Conservation (phyloP, 2,113 vertebrate genomes). For the Oncorhynchus mykiss region DNA sequence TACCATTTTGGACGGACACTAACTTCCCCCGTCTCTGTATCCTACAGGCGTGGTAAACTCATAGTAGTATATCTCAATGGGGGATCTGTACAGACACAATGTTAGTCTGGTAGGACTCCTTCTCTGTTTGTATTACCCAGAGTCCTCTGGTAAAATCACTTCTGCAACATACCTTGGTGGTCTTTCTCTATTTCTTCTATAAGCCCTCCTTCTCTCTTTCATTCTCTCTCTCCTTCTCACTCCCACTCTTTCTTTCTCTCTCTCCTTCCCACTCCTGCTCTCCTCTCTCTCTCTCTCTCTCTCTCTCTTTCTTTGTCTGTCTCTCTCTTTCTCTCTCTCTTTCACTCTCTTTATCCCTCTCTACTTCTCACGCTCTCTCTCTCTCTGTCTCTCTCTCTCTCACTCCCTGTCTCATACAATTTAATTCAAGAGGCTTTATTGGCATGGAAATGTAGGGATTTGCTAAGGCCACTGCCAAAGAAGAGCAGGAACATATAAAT, state of each 20-base stretch:
- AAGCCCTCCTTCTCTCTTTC: not conserved
- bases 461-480: too few species aligned
- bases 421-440: too few species aligned
- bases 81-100: too few species aligned
- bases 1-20: too few species aligned
- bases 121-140: not conserved
- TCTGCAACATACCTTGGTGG: not conserved
- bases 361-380: slow-evolving; percentile 13
- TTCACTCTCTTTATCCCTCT: too few species aligned
- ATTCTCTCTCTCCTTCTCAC: not conserved
- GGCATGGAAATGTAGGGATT: too few species aligned
- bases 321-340: not conserved
- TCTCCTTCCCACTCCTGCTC: not conserved
- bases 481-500: too few species aligned
- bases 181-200: not conserved
- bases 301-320: not conserved
- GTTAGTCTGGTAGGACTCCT: not conserved
- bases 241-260: not conserved
- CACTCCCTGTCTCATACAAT: too few species aligned
- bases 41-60: too few species aligned
- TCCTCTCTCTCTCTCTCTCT: not conserved
- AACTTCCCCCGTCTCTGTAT: too few species aligned
- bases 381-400: not conserved
- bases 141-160: not conserved
- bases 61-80: too few species aligned